Percentiles rank a stretch among this genome's conserved stretches.
Evolutionary conservation across 1,140 invertebrate genomes (phyloP).

Genomic region (Leptinotarsa lineolata): DNA sequence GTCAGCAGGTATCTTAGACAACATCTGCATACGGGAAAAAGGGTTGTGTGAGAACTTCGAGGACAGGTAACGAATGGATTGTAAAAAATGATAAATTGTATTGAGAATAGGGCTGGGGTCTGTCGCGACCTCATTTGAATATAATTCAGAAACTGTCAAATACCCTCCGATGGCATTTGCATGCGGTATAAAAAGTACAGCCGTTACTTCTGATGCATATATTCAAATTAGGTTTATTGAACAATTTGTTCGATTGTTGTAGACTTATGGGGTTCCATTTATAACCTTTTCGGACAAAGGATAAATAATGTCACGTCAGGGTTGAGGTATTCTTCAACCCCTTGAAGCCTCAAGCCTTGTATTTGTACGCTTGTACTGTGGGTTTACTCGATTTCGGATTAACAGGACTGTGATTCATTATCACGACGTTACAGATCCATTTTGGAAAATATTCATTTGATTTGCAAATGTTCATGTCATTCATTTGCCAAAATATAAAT

Average conservation of each 20-base stretch:
- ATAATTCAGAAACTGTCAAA: slow-evolving; percentile 54
- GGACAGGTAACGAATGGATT: slow-evolving; percentile 49
- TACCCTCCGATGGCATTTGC: slow-evolving; percentile 50
- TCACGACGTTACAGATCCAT: too few species aligned
- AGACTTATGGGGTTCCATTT: slow-evolving; percentile 20
- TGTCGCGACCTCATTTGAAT: slow-evolving; percentile 48
- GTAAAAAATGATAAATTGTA: slow-evolving; percentile 52
- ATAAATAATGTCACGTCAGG: slow-evolving; percentile 26
- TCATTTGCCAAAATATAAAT: too few species aligned
- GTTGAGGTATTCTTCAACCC: slow-evolving; percentile 26
- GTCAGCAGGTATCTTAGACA: slow-evolving; percentile 48
- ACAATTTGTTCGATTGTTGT: slow-evolving; percentile 28
- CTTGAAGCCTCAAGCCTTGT: slow-evolving; percentile 15
- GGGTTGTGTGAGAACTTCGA: slow-evolving; percentile 39
- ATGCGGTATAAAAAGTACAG: slow-evolving; percentile 41
- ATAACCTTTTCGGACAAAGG: slow-evolving; percentile 26
- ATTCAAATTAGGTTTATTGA: slow-evolving; percentile 31
- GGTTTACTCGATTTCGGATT: not conserved
- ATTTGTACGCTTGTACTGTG: not conserved
- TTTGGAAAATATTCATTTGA: too few species aligned
- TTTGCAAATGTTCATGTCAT: too few species aligned
- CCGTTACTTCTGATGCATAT: slow-evolving; percentile 28
- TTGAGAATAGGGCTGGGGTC: slow-evolving; percentile 35
- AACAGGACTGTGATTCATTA: too few species aligned
- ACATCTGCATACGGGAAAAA: slow-evolving; percentile 46